phyloP scores from a whole-genome alignment of 2,888 invertebrate species.

The Onthophagus sagittarius region DNA sequence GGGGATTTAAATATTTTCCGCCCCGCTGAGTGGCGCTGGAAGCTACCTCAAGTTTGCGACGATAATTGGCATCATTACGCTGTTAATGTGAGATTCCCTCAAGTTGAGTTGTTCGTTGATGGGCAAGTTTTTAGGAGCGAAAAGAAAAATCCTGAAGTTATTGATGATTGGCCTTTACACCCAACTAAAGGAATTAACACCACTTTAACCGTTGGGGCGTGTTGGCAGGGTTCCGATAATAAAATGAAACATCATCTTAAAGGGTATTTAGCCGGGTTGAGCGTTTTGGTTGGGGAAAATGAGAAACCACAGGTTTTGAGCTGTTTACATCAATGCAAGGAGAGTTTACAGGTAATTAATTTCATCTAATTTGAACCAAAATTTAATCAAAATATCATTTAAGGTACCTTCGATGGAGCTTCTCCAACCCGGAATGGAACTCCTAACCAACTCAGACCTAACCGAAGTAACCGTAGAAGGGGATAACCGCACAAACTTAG shows the following conservation, averaged over 20 bases:
- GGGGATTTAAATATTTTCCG: slow-evolving; percentile 91
- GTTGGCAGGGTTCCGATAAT: slow-evolving; percentile 94
- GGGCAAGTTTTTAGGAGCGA: slow-evolving; percentile 66
- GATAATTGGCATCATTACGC: slow-evolving; percentile 99
- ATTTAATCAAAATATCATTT: slow-evolving; percentile 23
- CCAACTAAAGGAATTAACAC: slow-evolving; percentile 93
- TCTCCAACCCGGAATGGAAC: slow-evolving; percentile 74
- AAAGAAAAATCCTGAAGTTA: slow-evolving; percentile 89
- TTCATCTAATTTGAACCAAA: background rate
- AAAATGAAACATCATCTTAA: slow-evolving; percentile 86
- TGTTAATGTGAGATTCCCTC: slow-evolving; percentile 87
- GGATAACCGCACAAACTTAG: slow-evolving; percentile 85
- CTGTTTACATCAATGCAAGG: slow-evolving; percentile 79
- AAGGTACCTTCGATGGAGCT: slow-evolving; percentile 70
- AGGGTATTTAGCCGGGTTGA: slow-evolving; percentile 86
- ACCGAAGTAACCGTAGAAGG: slow-evolving; percentile 91
- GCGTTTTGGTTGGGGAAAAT: slow-evolving; percentile 69
- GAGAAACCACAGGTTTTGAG: slow-evolving; percentile 71
- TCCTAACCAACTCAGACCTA: slow-evolving; percentile 69
- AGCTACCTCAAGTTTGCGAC: slow-evolving; percentile 92
- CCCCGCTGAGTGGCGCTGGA: slow-evolving; percentile 99
- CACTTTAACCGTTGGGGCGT: slow-evolving; percentile 91
- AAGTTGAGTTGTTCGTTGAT: slow-evolving; percentile 84
- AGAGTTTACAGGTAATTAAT: slow-evolving; percentile 59
- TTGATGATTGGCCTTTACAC: slow-evolving; percentile 99